These are phyloP conservation scores for Drosophila hydei DNA, from an alignment of 1,140 invertebrate species.

Conservation along the genomic window DNA sequence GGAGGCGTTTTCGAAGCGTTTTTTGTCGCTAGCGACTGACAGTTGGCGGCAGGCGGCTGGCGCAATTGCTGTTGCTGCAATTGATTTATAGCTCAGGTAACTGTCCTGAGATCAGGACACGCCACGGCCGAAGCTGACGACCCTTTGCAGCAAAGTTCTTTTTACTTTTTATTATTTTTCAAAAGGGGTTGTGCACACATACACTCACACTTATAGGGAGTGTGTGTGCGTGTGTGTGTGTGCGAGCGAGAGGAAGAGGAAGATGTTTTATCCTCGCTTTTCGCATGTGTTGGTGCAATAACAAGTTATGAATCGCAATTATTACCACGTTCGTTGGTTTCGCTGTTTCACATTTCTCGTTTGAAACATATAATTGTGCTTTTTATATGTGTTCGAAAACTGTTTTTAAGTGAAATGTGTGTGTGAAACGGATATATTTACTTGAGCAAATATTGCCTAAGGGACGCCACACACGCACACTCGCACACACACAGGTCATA, in stretches of 20 bases:
- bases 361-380: slow-evolving; percentile 75
- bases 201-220: slow-evolving; percentile 4
- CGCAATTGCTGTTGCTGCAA: slow-evolving; percentile 38
- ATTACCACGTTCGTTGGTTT: slow-evolving; percentile 56
- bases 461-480: slow-evolving; percentile 44
- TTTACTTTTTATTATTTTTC: slow-evolving; percentile 14
- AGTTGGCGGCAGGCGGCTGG: slow-evolving; percentile 3
- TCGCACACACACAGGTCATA: slow-evolving; percentile 57
- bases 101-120: slow-evolving; percentile 76
- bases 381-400: slow-evolving; percentile 73
- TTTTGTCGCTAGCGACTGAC: slow-evolving; percentile 23
- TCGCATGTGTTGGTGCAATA: slow-evolving; percentile 78
- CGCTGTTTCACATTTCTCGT: slow-evolving; percentile 62
- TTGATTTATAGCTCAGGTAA: slow-evolving; percentile 79
- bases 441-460: slow-evolving; percentile 33
- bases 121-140: slow-evolving; percentile 51
- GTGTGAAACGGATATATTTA: slow-evolving; percentile 28
- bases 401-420: slow-evolving; percentile 79
- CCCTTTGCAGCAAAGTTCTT: slow-evolving; percentile 52
- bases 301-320: slow-evolving; percentile 82
- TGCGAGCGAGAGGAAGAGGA: background rate
- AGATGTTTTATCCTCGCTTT: slow-evolving; percentile 53
- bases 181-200: slow-evolving; percentile 67
- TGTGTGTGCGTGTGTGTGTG: background rate
- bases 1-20: slow-evolving; percentile 29